A percentile compares a stretch with the other conserved stretches of the same genome.
Evolutionary conservation across 2,888 invertebrate genomes (phyloP).

Genomic region (Euplagia quadripunctaria): DNA sequence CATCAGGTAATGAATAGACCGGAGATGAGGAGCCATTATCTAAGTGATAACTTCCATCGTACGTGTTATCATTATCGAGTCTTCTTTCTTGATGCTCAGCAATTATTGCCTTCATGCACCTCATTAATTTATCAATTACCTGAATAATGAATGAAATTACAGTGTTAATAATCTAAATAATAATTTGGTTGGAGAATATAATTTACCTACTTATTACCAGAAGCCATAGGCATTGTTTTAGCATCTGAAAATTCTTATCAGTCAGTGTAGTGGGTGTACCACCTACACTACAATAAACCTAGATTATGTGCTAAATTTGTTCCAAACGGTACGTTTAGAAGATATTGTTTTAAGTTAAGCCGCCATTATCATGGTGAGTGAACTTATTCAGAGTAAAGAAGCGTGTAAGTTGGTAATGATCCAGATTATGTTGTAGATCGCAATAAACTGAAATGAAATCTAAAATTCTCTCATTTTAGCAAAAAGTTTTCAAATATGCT

Average conservation of each 20-base stretch:
- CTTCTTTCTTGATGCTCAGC: conserved; percentile 47
- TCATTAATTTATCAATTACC: conserved; percentile 74
- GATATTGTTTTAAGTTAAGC: not conserved
- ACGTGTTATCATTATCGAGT: not conserved
- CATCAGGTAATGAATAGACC: conserved; percentile 59
- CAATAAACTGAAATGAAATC: not conserved
- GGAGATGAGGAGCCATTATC: conserved; percentile 46
- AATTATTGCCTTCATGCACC: conserved; percentile 63
- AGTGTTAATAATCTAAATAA: not conserved
- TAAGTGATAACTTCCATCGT: not conserved
- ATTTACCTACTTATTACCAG: not conserved
- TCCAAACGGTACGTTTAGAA: too few relatives aligned
- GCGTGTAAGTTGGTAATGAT: not conserved
- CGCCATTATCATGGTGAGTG: not conserved
- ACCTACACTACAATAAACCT: too few relatives aligned
- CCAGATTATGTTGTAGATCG: not conserved
- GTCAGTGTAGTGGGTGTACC: not conserved
- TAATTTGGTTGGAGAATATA: not conserved
- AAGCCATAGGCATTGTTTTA: not conserved
- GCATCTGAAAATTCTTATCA: not conserved
- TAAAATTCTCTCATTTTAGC: too few relatives aligned
- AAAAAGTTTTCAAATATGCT: too few relatives aligned
- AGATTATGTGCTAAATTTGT: not conserved
- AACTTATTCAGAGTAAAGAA: not conserved
- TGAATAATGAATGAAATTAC: conserved; percentile 29